phyloP scores from a whole-genome alignment of 2,797 vertebrate species.

The Sitta carolinensis region DNA sequence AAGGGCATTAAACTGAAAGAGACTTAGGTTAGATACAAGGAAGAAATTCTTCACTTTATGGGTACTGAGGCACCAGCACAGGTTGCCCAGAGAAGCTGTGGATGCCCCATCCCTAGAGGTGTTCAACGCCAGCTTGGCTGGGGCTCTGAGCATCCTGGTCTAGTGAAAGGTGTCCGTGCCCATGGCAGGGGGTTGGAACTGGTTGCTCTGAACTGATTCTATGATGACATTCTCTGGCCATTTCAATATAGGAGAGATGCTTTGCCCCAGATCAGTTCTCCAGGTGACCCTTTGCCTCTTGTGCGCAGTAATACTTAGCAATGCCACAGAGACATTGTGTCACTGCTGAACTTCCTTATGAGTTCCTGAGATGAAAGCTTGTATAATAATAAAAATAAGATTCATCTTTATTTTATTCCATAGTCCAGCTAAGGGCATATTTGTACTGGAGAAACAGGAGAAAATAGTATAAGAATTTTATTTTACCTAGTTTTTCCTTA shows the following conservation, averaged over 20 bases:
- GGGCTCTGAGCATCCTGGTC: background rate
- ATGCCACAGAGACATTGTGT: background rate
- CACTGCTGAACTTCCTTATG: background rate
- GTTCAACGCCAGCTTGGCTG: background rate
- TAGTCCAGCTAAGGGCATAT: background rate
- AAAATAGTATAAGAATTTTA: constrained; percentile 24
- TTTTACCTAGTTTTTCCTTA: constrained; percentile 15
- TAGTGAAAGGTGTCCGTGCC: background rate
- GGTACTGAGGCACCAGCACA: background rate
- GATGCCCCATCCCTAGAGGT: background rate
- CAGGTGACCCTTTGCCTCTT: background rate
- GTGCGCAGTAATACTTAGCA: background rate
- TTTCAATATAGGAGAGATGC: background rate
- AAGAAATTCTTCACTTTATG: background rate
- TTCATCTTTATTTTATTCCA: constrained; percentile 11
- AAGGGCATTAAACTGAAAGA: background rate
- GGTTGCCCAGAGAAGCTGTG: background rate
- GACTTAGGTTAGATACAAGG: background rate
- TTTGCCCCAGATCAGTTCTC: background rate
- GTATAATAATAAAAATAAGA: background rate
- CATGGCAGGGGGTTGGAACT: background rate
- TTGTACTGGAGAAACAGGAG: background rate
- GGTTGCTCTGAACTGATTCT: background rate
- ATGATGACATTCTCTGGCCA: background rate
- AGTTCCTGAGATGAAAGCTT: background rate